Evolutionary conservation across 64 coral and sea anemone species (phyloP).

Genomic region (Trachythela sp.): DNA sequence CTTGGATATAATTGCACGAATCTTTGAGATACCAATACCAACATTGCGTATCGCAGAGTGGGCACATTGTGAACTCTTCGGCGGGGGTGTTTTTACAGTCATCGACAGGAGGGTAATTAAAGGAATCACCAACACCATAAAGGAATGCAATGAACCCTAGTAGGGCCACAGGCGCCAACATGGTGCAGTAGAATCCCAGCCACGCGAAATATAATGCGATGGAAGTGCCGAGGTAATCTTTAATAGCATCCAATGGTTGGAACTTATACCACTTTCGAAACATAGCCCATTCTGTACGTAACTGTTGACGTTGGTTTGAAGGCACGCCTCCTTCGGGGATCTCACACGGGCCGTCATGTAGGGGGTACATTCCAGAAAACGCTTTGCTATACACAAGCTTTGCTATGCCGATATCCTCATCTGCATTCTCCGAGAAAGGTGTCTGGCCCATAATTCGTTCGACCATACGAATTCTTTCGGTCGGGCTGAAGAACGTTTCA

Average conservation of each 20-base stretch:
- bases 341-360: slow-evolving; percentile 77
- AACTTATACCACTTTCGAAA: slow-evolving; percentile 63
- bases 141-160: slow-evolving; percentile 76
- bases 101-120: slow-evolving; percentile 52
- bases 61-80: slow-evolving; percentile 68
- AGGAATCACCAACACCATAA: slow-evolving; percentile 67
- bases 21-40: slow-evolving; percentile 79
- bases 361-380: slow-evolving; percentile 66
- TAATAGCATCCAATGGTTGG: slow-evolving; percentile 75
- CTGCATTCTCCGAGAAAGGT: slow-evolving; percentile 63
- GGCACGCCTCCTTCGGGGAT: slow-evolving; percentile 30
- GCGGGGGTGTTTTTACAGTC: slow-evolving; percentile 54
- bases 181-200: slow-evolving; percentile 91
- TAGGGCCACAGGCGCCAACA: slow-evolving; percentile 76
- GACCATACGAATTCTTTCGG: slow-evolving; percentile 71
- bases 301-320: slow-evolving; percentile 61
- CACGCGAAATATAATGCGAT: slow-evolving; percentile 88
- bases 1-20: slow-evolving; percentile 45
- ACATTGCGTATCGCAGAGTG: slow-evolving; percentile 81
- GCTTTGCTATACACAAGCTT: slow-evolving; percentile 64
- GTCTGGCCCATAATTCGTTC: slow-evolving; percentile 62
- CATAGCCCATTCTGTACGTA: slow-evolving; percentile 75
- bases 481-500: slow-evolving; percentile 56
- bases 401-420: slow-evolving; percentile 63
- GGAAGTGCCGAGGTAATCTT: slow-evolving; percentile 87